Evolutionary conservation across 2,113 vertebrate genomes (phyloP), one percentile per base, ranked within the genome.

Genomic region (Chitala chitala): DNA sequence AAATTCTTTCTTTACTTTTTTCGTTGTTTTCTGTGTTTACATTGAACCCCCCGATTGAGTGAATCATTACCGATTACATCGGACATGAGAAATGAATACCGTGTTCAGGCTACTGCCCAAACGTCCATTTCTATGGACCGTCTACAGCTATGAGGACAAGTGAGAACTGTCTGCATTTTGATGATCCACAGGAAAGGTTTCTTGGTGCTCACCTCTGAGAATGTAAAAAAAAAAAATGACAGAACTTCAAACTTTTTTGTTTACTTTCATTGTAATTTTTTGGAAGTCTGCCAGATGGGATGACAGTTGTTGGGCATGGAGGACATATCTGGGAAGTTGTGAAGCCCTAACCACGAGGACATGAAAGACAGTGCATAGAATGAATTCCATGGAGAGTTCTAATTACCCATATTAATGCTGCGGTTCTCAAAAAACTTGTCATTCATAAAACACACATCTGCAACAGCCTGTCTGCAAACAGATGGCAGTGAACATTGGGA

Each of bases 371-470:
- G 46, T 24, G 26, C 12, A 40, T 55, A 40, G 68, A 55, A 48
- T 69, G 65, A 69, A 58, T 75, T 46, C 66, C 53, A 55, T 29
- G 36, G 26, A 42, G 24, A 48, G n/a, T 42, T 58, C 56, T 76
- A 70, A 76, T 76, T 76, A 65, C 69, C 48, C 69, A 72, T 72
- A 71, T 71, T 76, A 71, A 76, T 71, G 56, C 3, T 63, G 24
- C 17, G 29, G 22, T 76, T 76, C 75, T 71, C 8, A 36, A 53
- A 63, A 56, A 73, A 73, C 6, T 22, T 59, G 26, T 51, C 56
- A 13, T 46, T 64, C 31, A 38, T 70, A 59, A 69, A 61, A 17
- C 44, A 26, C 5, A 51, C 40, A 50, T 46, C 71, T 73, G 44
- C n/a, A 50, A 17, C 10, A 71, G 50, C 50, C 58, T 29, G 48